Conservation (phyloP, 2,797 vertebrate species). For the Luscinia luscinia region DNA sequence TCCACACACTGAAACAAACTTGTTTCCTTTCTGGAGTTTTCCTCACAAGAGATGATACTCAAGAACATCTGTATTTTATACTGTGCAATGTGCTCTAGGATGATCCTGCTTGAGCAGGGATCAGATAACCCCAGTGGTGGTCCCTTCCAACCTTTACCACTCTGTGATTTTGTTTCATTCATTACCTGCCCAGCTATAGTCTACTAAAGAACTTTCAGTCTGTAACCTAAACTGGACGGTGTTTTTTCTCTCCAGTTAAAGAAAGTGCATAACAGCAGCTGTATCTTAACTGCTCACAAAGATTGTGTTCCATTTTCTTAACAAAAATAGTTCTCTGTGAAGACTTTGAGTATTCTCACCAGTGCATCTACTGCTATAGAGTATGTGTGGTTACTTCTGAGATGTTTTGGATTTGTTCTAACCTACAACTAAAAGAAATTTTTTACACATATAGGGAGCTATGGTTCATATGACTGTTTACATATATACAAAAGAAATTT, state of each 20-base stretch:
- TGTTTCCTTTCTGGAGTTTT: background rate
- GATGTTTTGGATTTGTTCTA: background rate
- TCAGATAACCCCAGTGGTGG: background rate
- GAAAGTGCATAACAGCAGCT: constrained; percentile 18
- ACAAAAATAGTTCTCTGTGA: background rate
- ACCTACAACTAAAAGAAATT: background rate
- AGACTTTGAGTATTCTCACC: background rate
- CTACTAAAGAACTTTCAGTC: background rate
- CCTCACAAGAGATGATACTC: background rate
- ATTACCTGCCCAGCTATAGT: background rate
- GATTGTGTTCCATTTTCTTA: background rate
- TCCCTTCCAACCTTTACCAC: background rate
- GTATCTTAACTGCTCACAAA: background rate
- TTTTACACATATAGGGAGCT: background rate
- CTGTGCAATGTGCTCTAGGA: background rate
- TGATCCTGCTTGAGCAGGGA: background rate
- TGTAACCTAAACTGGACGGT: background rate
- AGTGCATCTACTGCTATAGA: background rate
- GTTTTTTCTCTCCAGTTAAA: background rate
- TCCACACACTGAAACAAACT: background rate
- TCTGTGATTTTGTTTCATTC: background rate
- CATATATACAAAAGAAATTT: constrained; percentile 36
- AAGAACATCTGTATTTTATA: background rate
- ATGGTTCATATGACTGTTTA: background rate
- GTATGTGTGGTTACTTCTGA: background rate